Evolutionary conservation across 2,888 invertebrate genomes (phyloP).

Genomic region (Tanypteryx hageni): DNA sequence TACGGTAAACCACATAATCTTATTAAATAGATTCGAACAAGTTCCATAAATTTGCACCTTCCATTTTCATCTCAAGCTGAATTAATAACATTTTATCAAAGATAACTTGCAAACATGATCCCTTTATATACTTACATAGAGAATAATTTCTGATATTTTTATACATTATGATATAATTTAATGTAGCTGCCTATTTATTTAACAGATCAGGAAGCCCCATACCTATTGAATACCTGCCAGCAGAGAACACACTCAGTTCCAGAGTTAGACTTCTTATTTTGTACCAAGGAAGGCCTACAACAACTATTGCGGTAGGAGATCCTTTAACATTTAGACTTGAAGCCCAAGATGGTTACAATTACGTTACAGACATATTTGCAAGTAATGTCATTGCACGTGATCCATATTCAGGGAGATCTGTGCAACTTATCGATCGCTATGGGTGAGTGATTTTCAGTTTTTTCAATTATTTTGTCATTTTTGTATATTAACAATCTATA

Average conservation of each 20-base stretch:
- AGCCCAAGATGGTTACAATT: conserved; percentile 92
- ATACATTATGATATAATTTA: too few species aligned
- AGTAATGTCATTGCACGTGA: conserved; percentile 95
- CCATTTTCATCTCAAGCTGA: too few species aligned
- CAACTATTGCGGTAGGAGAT: conserved; percentile 95
- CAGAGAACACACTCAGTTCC: conserved; percentile 93
- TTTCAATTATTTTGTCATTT: not conserved
- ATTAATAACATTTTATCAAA: too few species aligned
- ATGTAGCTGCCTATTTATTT: conserved; percentile 39
- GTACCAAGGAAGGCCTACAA: conserved; percentile 93
- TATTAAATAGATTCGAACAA: too few species aligned
- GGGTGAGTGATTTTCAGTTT: conserved; percentile 80
- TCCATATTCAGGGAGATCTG: conserved; percentile 93
- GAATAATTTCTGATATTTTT: too few species aligned
- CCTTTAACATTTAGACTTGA: conserved; percentile 92
- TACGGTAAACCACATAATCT: too few species aligned
- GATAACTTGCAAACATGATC: too few species aligned
- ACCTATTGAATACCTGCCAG: conserved; percentile 94
- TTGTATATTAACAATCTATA: not conserved
- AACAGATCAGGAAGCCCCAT: conserved; percentile 93
- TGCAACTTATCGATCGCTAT: conserved; percentile 91
- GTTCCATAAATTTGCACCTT: too few species aligned
- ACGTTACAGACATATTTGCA: conserved; percentile 93
- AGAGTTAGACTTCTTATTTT: conserved; percentile 90
- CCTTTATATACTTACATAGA: too few species aligned